These are phyloP conservation scores for Poecilia latipinna DNA, from an alignment of 2,113 vertebrate genomes.

Conservation along the genomic window DNA sequence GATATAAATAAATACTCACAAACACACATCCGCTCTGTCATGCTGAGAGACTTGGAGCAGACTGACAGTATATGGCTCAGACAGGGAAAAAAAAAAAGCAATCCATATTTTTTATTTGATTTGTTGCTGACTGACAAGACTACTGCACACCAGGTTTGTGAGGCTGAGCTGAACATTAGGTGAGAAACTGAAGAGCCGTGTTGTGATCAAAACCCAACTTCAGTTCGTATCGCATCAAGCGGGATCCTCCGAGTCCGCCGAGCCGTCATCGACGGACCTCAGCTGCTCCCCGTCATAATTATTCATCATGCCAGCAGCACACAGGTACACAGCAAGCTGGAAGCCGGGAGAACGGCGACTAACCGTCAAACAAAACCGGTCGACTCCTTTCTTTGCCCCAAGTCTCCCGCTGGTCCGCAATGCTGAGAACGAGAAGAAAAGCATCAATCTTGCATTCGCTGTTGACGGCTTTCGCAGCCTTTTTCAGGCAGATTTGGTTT, in stretches of 20 bases:
- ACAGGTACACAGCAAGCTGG: conserved; percentile 23
- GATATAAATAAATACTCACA: conserved; percentile 52
- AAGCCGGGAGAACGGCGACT: conserved; percentile 36
- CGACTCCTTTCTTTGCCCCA: not conserved
- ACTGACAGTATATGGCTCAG: conserved; percentile 38
- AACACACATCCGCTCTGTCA: conserved; percentile 33
- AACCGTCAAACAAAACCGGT: conserved; percentile 38
- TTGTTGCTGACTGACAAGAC: conserved; percentile 45
- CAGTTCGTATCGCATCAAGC: conserved; percentile 7
- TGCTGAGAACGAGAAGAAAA: conserved; percentile 4
- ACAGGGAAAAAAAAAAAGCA: conserved; percentile 14
- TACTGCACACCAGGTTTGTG: conserved; percentile 25
- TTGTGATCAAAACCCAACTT: conserved; percentile 49
- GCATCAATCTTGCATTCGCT: conserved; percentile 51
- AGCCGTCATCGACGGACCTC: conserved; percentile 7
- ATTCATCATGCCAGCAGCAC: conserved; percentile 36
- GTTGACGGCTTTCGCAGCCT: conserved; percentile 43
- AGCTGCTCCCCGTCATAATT: conserved; percentile 38
- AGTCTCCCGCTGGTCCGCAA: conserved; percentile 6
- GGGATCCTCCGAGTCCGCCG: not conserved
- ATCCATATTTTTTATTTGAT: conserved; percentile 18
- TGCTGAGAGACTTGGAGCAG: conserved; percentile 30
- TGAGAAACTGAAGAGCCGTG: conserved; percentile 28
- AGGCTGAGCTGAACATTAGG: conserved; percentile 24
- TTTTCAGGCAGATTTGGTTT: conserved; percentile 39